phyloP scores from a whole-genome alignment of 1,140 invertebrate species.

The Pomacea maculata region DNA sequence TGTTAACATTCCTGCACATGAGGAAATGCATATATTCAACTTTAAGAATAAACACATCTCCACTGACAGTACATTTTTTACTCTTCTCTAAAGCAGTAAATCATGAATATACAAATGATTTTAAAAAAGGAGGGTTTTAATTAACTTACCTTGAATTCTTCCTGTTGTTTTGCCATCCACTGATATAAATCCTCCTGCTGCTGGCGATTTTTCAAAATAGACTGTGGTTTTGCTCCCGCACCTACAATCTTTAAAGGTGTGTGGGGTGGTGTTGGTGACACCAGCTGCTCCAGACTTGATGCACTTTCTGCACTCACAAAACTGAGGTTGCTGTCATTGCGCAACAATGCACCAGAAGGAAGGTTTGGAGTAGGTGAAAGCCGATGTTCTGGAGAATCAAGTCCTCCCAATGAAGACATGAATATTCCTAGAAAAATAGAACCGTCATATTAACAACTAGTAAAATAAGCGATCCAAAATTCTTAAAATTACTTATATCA shows the following conservation, averaged over 20 bases:
- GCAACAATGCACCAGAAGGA: conserved; percentile 70
- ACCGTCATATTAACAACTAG: background rate
- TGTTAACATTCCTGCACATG: no score
- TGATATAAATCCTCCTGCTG: conserved; percentile 82
- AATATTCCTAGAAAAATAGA: conserved; percentile 18
- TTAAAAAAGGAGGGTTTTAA: no score
- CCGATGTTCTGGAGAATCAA: conserved; percentile 37
- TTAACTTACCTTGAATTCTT: conserved; percentile 32
- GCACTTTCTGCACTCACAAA: conserved; percentile 69
- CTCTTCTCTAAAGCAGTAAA: no score
- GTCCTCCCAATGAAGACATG: conserved; percentile 12
- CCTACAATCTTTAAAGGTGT: conserved; percentile 43
- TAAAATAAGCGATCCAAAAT: no score
- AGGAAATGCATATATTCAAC: no score
- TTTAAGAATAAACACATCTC: no score
- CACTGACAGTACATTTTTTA: no score
- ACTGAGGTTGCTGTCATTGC: conserved; percentile 75
- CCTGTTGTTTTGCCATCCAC: conserved; percentile 94
- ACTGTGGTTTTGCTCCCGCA: conserved; percentile 33
- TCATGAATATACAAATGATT: no score
- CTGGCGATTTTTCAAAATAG: conserved; percentile 52
- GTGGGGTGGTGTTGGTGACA: conserved; percentile 45
- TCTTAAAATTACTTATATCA: no score
- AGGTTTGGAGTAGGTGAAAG: conserved; percentile 19
- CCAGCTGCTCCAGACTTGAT: conserved; percentile 50